Percentiles rank a stretch among this genome's conserved stretches.
phyloP scores from a whole-genome alignment of 2,113 vertebrate genomes.

The Gallinago jamesoni region DNA sequence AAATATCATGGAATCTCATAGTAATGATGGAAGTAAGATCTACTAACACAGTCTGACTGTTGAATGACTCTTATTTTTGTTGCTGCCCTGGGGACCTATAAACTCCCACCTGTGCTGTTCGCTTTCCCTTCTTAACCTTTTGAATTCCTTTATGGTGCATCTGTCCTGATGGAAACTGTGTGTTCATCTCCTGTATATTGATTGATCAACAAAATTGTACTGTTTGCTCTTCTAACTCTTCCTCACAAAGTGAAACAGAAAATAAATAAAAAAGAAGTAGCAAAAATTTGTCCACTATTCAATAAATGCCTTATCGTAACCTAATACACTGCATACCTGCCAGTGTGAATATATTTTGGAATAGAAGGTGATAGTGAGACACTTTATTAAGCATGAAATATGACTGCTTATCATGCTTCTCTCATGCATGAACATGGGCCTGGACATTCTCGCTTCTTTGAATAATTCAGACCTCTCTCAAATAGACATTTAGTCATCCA shows the following conservation, averaged over 20 bases:
- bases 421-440: neutral
- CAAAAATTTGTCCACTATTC: neutral
- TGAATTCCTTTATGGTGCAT: neutral
- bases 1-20: neutral
- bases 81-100: neutral
- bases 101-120: neutral
- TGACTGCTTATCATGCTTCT: neutral
- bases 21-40: neutral
- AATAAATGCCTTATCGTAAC: neutral
- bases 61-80: neutral
- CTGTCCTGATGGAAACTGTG: neutral
- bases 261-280: neutral
- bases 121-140: neutral
- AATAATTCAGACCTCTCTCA: neutral
- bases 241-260: neutral
- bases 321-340: neutral
- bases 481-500: neutral
- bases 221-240: neutral
- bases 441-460: neutral
- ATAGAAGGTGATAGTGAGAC: neutral
- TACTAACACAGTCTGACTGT: neutral
- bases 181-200: neutral
- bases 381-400: constrained; percentile 34
- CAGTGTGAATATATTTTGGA: neutral
- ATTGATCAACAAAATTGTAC: neutral